Evolutionary conservation across 1,140 invertebrate genomes (phyloP), one percentile per base, ranked within the genome.

Genomic region (Uloborus diversus): DNA sequence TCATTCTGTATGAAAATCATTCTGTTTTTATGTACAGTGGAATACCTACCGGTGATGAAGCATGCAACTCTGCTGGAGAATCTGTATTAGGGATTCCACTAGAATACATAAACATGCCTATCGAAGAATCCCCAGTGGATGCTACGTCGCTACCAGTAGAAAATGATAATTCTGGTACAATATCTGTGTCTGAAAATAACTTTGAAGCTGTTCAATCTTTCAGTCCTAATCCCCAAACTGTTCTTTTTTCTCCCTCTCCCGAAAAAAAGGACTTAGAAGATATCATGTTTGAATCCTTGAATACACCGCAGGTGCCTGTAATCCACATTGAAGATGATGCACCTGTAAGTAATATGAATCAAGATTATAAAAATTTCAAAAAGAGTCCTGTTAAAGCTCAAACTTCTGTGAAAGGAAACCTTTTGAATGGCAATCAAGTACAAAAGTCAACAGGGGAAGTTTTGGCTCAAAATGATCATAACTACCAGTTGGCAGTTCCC

Each of bases 71-170:
- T 57, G 49, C 1, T 42, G 56, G 9, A 30, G 66, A 78, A 37
- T 78, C 73, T 35, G 61, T 78, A 33, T 57, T 78, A 28, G 73
- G 73, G 13, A 56, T 78, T 28, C 73, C 73, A 56, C 27, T 78
- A 11, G 62, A 78, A 30, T 78, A 78, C 27, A 78, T 78, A 11
- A 66, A 53, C 3, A 37, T n/a, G 20, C 28, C 17, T 57, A 37
- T 11, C 20, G 32, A 49, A 30, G 28, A 57, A 11, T 25, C 35
- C 30, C 17, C 27, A 1, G 13, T n/a, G 2, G 66, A 78, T 66
- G 62, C 51, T 14, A 49, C 56, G 17, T 65, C 73, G 35, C 51
- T 71, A 7, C 69, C 69, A n/a, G 69, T 59, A 35, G 30, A 35
- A 2, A 33, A 11, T 17, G 69, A 59, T 14, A 3, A 13, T 28